Base-by-base conservation (phyloP, 37 sponge, comb jelly and placozoan genomes). In the Crambe crambe region DNA sequence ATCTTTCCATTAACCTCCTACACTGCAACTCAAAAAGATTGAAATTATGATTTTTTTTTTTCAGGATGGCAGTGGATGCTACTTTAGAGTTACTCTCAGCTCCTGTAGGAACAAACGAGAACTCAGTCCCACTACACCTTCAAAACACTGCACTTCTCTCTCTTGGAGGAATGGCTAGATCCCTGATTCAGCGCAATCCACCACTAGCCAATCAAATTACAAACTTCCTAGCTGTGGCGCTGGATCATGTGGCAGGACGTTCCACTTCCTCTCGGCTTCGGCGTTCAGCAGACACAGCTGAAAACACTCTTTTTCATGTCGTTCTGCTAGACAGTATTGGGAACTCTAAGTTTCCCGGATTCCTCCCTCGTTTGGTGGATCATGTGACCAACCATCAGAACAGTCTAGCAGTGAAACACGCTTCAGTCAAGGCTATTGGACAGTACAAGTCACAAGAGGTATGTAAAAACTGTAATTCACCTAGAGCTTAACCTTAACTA, bases 401-500 rank as follows among this genome's bases (percentile, higher is more conserved):
- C 0, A 0, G 73, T 6, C 69, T 88, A 23, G 22, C 78, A 1
- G 67, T 85, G 12, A 64, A 71, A 41, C 90, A 90, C 42, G 70
- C 90, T 1, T 86, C 90, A 8, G 58, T 90, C 35, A 85, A 80
- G 39, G 86, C 86, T 26, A 42, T 90, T 35, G 75, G 86, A 71
- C 32, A 67, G 12, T 81, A 77, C 56, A 34, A 70, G 6, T 51
- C 72, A 58, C 57, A 80, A 22, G 65, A 90, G 78, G 90, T 90
- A 65, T 51, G 67, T 80, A 35, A 4, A 6, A 21, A 29, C 40
- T 68, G 2, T 6, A 3, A 29, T 38, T 15, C 68, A 68, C 38
- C 73, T 43, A 3, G 17, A 17, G 26, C 47, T 34, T 34, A 37
- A 38, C 6, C n/a, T 21, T 62, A 8, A 9, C 21, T 21, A 62